phyloP scores from a whole-genome alignment of 2,888 invertebrate species.

The Sialis fuliginosa region DNA sequence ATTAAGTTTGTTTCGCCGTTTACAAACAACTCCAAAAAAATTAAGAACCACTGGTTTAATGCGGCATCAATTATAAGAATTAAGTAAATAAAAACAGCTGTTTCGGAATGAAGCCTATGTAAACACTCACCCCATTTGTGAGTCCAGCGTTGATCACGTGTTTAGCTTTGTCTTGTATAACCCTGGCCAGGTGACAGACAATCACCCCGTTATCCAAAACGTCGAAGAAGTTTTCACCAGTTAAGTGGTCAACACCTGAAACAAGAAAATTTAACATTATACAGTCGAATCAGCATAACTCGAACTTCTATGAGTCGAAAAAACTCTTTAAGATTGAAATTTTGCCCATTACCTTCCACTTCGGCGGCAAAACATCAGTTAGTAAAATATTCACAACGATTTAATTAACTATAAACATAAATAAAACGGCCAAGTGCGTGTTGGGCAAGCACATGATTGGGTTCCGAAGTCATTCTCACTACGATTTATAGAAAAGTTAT shows the following conservation, averaged over 20 bases:
- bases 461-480: no score
- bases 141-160: slow-evolving; percentile 44
- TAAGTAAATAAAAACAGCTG: no score
- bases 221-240: slow-evolving; percentile 63
- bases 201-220: slow-evolving; percentile 70
- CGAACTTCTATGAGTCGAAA: background rate
- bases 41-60: background rate
- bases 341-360: no score
- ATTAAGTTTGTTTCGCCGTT: no score
- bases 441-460: no score
- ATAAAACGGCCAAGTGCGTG: no score
- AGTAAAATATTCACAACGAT: no score
- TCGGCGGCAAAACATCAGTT: no score
- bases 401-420: no score
- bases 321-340: background rate
- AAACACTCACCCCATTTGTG: slow-evolving; percentile 34
- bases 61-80: no score
- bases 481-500: no score
- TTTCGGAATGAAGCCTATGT: background rate
- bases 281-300: background rate
- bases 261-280: background rate
- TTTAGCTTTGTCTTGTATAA: slow-evolving; percentile 59
- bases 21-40: background rate
- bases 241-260: slow-evolving; percentile 46
- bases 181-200: slow-evolving; percentile 61